Percentiles rank a stretch among this genome's conserved stretches.
These are phyloP conservation scores for Trichonephila inaurata DNA, from an alignment of 1,140 invertebrate genomes.

Conservation along the genomic window DNA sequence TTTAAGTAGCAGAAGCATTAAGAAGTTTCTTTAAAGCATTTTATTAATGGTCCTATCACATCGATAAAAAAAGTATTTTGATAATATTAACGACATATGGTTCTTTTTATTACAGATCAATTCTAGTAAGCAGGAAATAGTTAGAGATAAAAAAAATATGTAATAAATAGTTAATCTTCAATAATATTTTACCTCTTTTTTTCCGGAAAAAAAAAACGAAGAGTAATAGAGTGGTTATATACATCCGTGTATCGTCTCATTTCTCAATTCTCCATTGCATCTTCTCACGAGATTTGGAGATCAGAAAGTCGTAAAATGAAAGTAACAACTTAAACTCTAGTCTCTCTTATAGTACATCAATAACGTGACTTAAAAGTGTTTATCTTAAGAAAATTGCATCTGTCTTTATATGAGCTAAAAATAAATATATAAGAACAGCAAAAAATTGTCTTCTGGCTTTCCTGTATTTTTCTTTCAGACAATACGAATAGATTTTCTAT, in stretches of 20 bases:
- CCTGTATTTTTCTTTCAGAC: no score
- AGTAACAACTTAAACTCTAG: not conserved
- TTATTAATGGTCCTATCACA: no score
- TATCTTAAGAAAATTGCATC: not conserved
- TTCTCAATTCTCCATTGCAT: slow-evolving; percentile 11
- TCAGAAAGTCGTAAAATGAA: slow-evolving; percentile 47
- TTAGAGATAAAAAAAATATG: not conserved
- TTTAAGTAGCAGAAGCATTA: no score
- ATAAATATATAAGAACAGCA: not conserved
- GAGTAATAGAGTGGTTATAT: not conserved
- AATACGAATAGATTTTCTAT: no score
- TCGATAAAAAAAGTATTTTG: no score
- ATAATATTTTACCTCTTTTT: not conserved
- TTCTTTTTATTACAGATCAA: no score
- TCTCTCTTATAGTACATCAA: not conserved
- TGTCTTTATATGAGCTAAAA: not conserved
- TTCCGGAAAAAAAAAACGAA: not conserved
- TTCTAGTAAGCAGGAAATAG: not conserved
- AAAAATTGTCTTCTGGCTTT: no score
- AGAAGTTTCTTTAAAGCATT: no score
- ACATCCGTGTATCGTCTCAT: not conserved
- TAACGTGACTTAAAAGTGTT: not conserved
- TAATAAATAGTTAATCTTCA: no score
- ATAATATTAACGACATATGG: no score
- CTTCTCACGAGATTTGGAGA: slow-evolving; percentile 29